These are phyloP conservation scores for Laticauda colubrina DNA, from an alignment of 2,113 vertebrate species.

Conservation along the genomic window DNA sequence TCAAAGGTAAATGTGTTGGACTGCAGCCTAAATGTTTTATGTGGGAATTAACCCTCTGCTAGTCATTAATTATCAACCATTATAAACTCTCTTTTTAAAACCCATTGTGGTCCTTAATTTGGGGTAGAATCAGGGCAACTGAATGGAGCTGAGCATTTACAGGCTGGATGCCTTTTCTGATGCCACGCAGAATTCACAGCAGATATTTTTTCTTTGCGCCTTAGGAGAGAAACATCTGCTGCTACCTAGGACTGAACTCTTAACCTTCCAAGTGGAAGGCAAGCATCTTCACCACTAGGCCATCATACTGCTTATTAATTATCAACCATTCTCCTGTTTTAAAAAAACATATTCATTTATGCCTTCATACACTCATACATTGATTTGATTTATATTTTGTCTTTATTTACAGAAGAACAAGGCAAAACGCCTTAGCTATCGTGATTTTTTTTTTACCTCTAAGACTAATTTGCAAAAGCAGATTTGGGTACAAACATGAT, in stretches of 20 bases:
- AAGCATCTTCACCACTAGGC: background rate
- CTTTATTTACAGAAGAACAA: background rate
- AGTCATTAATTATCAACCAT: background rate
- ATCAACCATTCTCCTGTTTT: background rate
- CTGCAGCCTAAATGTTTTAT: background rate
- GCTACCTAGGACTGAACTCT: background rate
- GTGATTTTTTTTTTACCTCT: background rate
- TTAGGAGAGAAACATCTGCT: background rate
- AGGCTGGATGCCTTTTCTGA: background rate
- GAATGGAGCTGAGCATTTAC: background rate
- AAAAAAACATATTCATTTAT: background rate
- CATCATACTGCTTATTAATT: background rate
- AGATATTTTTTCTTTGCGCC: background rate
- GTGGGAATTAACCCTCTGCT: background rate
- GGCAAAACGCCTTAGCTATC: background rate
- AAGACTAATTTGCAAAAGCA: background rate
- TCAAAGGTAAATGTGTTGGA: background rate
- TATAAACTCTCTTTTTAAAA: background rate
- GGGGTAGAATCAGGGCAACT: background rate
- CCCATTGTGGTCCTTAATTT: background rate
- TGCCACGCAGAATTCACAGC: background rate
- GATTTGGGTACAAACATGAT: background rate
- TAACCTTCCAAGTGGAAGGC: background rate
- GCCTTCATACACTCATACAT: background rate
- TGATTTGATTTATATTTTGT: background rate